Conservation (phyloP, 37 sponge, comb jelly and placozoan genomes). For the Corticium candelabrum region DNA sequence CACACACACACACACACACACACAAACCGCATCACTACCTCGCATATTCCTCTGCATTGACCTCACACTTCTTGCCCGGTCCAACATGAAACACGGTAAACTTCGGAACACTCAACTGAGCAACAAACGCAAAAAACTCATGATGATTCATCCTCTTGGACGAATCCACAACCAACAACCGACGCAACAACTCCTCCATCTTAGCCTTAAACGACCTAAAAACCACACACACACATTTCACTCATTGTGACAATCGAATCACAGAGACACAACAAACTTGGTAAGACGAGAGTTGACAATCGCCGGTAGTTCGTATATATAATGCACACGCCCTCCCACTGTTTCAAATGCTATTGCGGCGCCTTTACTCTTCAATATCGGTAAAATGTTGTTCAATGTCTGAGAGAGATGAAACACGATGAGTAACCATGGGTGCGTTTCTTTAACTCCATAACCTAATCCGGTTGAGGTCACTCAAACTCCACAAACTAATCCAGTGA, state of each 20-base stretch:
- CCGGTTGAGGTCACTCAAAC: too few relatives aligned
- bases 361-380: conserved; percentile 68
- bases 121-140: conserved; percentile 61
- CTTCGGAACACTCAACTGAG: conserved; percentile 54
- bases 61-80: neutral
- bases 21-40: neutral
- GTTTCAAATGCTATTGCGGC: conserved; percentile 81
- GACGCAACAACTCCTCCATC: conserved; percentile 46
- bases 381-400: conserved; percentile 72
- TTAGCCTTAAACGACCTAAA: conserved; percentile 36
- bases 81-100: conserved; percentile 50
- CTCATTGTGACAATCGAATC: too few relatives aligned
- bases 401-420: conserved; percentile 8
- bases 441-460: too few relatives aligned
- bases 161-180: conserved; percentile 49
- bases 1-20: neutral
- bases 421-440: too few relatives aligned
- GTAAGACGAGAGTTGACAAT: conserved; percentile 57
- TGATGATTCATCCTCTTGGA: conserved; percentile 54
- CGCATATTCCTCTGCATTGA: neutral
- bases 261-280: too few relatives aligned
- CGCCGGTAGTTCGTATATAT: conserved; percentile 69
- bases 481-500: too few relatives aligned
- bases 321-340: conserved; percentile 28
- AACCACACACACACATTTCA: too few relatives aligned